phyloP scores from a whole-genome alignment of 2,888 invertebrate genomes.

The Parnassius glacialis region DNA sequence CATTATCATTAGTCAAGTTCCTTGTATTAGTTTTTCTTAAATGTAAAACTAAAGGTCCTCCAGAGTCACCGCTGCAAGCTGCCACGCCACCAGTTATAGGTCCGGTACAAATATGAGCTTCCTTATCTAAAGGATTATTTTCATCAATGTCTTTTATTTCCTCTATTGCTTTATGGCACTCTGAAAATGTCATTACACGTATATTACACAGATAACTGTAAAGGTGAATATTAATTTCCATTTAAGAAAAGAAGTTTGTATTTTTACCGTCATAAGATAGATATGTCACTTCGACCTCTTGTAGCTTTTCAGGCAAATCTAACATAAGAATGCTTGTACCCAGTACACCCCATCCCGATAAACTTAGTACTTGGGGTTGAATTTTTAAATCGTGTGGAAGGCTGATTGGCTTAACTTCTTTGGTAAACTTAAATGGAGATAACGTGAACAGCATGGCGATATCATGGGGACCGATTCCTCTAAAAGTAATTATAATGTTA shows the following conservation, averaged over 20 bases:
- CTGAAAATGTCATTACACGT: slow-evolving; percentile 40
- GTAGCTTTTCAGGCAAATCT: slow-evolving; percentile 62
- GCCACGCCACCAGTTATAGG: slow-evolving; percentile 69
- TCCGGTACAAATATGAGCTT: slow-evolving; percentile 78
- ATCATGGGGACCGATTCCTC: slow-evolving; percentile 74
- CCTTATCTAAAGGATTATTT: slow-evolving; percentile 60
- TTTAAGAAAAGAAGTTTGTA: neutral
- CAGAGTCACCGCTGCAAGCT: slow-evolving; percentile 81
- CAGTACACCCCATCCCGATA: slow-evolving; percentile 78
- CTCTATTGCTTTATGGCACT: slow-evolving; percentile 65
- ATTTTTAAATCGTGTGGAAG: slow-evolving; percentile 57
- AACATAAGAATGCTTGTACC: slow-evolving; percentile 58
- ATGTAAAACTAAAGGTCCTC: slow-evolving; percentile 72
- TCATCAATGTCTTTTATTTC: slow-evolving; percentile 52
- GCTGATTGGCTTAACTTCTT: slow-evolving; percentile 64
- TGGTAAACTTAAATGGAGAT: slow-evolving; percentile 52
- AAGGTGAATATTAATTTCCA: neutral
- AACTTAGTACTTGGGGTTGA: slow-evolving; percentile 40
- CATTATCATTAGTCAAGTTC: slow-evolving; percentile 33
- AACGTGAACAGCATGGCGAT: slow-evolving; percentile 73
- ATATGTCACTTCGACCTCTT: slow-evolving; percentile 66
- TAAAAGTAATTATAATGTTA: slow-evolving; percentile 36
- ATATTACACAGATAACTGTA: too few species aligned
- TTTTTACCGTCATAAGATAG: slow-evolving; percentile 60
- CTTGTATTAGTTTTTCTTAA: slow-evolving; percentile 29